phyloP scores from a whole-genome alignment of 2,888 invertebrate species.

The Seira ritae region DNA sequence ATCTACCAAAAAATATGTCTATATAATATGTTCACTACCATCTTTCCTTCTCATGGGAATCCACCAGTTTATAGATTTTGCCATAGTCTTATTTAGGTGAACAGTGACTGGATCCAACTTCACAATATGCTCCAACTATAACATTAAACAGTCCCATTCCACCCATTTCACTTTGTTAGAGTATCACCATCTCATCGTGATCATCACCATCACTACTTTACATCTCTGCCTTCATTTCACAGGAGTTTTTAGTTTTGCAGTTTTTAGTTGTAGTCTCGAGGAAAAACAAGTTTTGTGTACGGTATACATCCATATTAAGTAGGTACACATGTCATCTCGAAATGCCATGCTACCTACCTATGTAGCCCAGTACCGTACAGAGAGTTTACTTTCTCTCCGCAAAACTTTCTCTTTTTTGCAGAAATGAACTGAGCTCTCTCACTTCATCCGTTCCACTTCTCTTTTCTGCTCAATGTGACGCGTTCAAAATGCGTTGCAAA shows the following conservation, averaged over 20 bases:
- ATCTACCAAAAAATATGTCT: no score
- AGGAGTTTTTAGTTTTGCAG: no score
- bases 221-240: no score
- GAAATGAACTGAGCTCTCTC: not conserved
- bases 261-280: no score
- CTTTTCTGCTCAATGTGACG: not conserved
- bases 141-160: not conserved
- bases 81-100: not conserved
- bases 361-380: not conserved
- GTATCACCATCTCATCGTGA: not conserved
- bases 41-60: not conserved
- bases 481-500: no score
- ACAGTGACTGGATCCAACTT: no score
- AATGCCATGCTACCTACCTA: slow-evolving; percentile 14
- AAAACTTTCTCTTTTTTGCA: not conserved
- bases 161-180: not conserved
- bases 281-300: not conserved
- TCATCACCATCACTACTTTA: no score
- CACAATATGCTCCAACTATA: not conserved
- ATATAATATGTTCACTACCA: not conserved
- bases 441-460: not conserved
- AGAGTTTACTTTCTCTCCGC: no score
- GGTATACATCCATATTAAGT: slow-evolving; percentile 8
- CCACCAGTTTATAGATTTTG: not conserved
- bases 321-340: slow-evolving; percentile 31